Base-by-base conservation (phyloP, 2,888 invertebrate genomes). In the Strigamia maritima region DNA sequence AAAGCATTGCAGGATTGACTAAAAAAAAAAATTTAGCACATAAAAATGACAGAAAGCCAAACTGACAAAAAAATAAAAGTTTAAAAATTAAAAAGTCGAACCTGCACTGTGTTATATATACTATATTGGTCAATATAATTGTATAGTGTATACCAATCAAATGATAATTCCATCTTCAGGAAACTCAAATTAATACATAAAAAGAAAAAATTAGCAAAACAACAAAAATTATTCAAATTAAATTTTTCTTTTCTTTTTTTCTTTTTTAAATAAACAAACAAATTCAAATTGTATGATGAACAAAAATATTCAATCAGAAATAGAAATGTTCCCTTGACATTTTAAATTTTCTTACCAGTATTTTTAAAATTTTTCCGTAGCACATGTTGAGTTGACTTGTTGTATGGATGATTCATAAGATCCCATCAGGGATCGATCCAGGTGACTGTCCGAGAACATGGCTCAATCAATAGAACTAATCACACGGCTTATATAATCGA, bases 371-470 rank as follows among this genome's bases (percentile, higher is more conserved):
- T 28, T 70, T 70, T 70, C 70, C 28, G 28, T 70, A 28, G 28
- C 28, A 28, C 70, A 70, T 70, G 70, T 70, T 28, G 70, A 70
- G 12, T 70, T 70, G 70, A 4, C 12, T 70, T 28, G 54, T 54
- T 22, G n/a, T 1, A 1, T 19, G 14, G 4, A 10, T 70, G 70
- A 70, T 28, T 70, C 70, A 26, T 2, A 28, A n/a, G 28, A 24
- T n/a, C 6, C 10, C 70, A 70, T 28, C 26, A 26, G 70, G n/a
- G 10, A 24, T 70, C 28, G 14, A 26, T 70, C 70, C 26, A 70
- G 70, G 26, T 70, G 70, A 26, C 28, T 24, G 70, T 70, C 70
- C 28, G 70, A 70, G 26, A 10, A 28, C 70, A 70, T 70, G 70
- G 70, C 28, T 26, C 70, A 70, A 70, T 70, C 28, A 28, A 28